Evolutionary conservation across 2,888 invertebrate species (phyloP).

Genomic region (Melanostoma mellinum): DNA sequence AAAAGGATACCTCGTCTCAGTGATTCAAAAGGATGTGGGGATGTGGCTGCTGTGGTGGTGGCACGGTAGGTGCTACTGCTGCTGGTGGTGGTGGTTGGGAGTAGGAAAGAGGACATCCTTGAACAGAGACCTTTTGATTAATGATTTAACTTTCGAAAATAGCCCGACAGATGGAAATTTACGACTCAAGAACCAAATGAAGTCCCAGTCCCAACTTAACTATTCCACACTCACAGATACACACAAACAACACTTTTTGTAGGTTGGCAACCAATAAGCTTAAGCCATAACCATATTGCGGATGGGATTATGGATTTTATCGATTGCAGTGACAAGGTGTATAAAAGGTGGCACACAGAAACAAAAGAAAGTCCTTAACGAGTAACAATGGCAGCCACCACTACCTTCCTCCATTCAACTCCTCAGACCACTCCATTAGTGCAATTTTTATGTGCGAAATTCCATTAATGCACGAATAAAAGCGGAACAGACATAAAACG

Average conservation of each 20-base stretch:
- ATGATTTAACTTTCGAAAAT: conserved; percentile 61
- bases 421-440: conserved; percentile 54
- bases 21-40: not conserved
- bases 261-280: conserved; percentile 18
- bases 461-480: conserved; percentile 52
- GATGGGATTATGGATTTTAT: conserved; percentile 64
- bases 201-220: conserved; percentile 9
- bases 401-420: not conserved
- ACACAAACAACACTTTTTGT: not conserved
- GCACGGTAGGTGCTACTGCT: not conserved
- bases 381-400: not conserved
- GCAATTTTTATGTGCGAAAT: conserved; percentile 46
- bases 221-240: not conserved
- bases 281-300: conserved; percentile 54
- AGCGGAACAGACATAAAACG: conserved; percentile 18
- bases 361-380: conserved; percentile 41
- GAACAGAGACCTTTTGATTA: conserved; percentile 59
- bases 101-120: conserved; percentile 9
- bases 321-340: conserved; percentile 48
- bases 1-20: conserved; percentile 10
- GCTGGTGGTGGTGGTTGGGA: too few species aligned
- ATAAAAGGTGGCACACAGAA: conserved; percentile 19
- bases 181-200: conserved; percentile 43
- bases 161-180: conserved; percentile 38
- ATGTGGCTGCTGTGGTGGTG: not conserved